A percentile compares a stretch with the other conserved stretches of the same genome.
Conservation (phyloP, 2,797 vertebrate genomes). For the Anniella stebbinsi region DNA sequence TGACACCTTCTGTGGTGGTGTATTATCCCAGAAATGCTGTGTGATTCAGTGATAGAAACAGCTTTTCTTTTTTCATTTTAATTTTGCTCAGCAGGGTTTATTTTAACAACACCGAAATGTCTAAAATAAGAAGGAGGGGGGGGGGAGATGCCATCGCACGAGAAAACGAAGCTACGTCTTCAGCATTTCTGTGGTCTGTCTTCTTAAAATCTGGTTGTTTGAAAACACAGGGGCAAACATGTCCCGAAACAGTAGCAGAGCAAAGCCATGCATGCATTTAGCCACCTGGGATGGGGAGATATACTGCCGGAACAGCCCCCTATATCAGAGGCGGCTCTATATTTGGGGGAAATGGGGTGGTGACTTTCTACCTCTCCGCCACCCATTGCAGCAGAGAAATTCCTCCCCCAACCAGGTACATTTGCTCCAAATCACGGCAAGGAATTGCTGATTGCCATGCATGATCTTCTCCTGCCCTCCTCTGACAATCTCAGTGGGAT, state of each 20-base stretch:
- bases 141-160: not conserved
- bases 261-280: not conserved
- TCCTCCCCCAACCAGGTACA: too few species aligned
- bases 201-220: not conserved
- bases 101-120: not conserved
- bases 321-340: too few species aligned
- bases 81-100: not conserved
- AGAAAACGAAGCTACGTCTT: not conserved
- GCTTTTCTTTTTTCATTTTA: not conserved
- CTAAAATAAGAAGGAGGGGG: not conserved
- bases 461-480: too few species aligned
- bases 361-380: too few species aligned
- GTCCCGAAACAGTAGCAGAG: not conserved
- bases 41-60: conserved; percentile 7
- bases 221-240: not conserved
- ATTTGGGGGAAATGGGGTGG: too few species aligned
- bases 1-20: not conserved
- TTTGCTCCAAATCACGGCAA: too few species aligned
- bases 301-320: too few species aligned
- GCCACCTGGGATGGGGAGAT: too few species aligned
- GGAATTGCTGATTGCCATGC: too few species aligned
- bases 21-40: not conserved
- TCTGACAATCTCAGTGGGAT: too few species aligned
- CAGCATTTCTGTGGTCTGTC: too few species aligned
- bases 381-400: too few species aligned